Evolutionary conservation across 2,888 invertebrate genomes (phyloP), one percentile per base, ranked within the genome.

Genomic region (Dysmachus trigonus): DNA sequence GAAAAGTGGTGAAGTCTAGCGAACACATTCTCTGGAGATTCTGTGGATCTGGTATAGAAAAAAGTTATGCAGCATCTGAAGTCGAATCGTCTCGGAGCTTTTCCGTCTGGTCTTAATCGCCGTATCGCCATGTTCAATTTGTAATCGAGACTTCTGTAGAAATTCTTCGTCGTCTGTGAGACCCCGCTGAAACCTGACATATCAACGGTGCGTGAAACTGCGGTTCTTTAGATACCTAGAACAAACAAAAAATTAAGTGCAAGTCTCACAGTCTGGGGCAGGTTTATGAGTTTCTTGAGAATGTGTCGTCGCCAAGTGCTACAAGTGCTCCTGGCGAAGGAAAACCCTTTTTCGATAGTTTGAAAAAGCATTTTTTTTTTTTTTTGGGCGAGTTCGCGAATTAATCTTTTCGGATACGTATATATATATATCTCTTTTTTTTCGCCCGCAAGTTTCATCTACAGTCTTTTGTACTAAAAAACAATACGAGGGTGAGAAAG

Each of bases 401-500:
- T 41, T 77, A 30, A 47, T 41, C 30, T 47, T 33, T 33, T 30
- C 38, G 18, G 13, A 30, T 47, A 31, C 15, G 15, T 38, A n/a
- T n/a, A n/a, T n/a, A n/a, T n/a, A n/a, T n/a, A n/a, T 47, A 41
- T 13, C 27, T 51, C 47, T 5, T 18, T 33, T 31, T 62, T 81
- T 53, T 53, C 33, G 31, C 13, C 33, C 33, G 30, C 81, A 81
- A 41, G 35, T 53, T 62, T 53, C 62, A 62, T 10, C 47, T 53
- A 62, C 1, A 72, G 62, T 83, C 35, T 83, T 83, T 72, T 71
- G 72, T 72, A 72, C 30, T 83, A 41, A 41, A 62, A 82, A 83
- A 72, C 83, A 83, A 72, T 83, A 72, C 72, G 71, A 83, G 47
- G 72, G 72, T 83, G 83, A 83, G 22, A 38, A 72, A 83, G 83